Evolutionary conservation across 2,797 vertebrate species (phyloP).

Genomic region (Melopsittacus undulatus): DNA sequence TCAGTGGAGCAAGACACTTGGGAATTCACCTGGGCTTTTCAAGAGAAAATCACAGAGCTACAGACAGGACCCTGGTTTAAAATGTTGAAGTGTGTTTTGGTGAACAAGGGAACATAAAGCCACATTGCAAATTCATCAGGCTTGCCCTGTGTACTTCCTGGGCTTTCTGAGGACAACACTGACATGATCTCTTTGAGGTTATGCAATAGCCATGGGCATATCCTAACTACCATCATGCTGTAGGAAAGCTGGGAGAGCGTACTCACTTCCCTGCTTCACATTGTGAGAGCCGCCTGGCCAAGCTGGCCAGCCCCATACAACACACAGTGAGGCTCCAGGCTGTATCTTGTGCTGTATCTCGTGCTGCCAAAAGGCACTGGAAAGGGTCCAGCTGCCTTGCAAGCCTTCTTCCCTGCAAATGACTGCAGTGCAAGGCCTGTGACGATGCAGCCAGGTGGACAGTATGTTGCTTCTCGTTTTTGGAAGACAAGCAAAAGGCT

Average conservation of each 20-base stretch:
- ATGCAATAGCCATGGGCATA: not conserved
- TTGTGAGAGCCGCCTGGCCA: rapidly evolving
- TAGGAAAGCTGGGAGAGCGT: rapidly evolving
- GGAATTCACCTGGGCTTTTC: not conserved
- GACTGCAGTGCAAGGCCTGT: rapidly evolving
- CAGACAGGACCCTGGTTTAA: not conserved
- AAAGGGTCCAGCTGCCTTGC: not conserved
- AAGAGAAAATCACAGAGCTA: not conserved
- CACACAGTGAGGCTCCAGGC: rapidly evolving
- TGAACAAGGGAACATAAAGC: not conserved
- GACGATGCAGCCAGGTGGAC: not conserved
- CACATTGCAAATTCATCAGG: not conserved
- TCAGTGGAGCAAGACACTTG: not conserved
- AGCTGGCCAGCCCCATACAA: not conserved
- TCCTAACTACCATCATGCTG: not conserved
- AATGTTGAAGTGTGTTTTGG: not conserved
- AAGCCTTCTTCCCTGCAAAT: not conserved
- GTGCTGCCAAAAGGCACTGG: not conserved
- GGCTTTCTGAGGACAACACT: not conserved
- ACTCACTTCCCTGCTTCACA: rapidly evolving
- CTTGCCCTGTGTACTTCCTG: not conserved
- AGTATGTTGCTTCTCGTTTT: not conserved
- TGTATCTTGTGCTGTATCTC: not conserved
- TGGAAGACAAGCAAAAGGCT: not conserved
- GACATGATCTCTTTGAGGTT: not conserved